These are phyloP conservation scores for Caenorhabditis drosophilae DNA, from an alignment of 2,888 invertebrate species.

Conservation along the genomic window DNA sequence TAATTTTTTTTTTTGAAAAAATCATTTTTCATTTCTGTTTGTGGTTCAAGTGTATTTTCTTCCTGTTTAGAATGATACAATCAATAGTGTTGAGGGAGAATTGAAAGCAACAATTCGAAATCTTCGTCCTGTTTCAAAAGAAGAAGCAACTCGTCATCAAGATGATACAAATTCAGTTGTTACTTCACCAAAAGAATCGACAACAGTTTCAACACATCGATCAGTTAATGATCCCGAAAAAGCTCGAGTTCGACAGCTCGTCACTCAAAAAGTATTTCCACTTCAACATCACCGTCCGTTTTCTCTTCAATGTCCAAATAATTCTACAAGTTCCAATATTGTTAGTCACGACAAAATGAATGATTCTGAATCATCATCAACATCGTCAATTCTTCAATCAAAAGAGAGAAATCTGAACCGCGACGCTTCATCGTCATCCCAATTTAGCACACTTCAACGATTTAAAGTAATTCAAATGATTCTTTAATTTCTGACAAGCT, in stretches of 20 bases:
- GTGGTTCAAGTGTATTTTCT: background rate
- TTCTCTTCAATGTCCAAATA: slow-evolving; percentile 53
- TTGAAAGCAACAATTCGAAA: slow-evolving; percentile 58
- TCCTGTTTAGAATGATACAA: slow-evolving; percentile 22
- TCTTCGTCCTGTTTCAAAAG: slow-evolving; percentile 53
- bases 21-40: background rate
- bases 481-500: too few relatives aligned
- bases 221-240: slow-evolving; percentile 33
- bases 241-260: slow-evolving; percentile 60
- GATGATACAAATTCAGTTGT: slow-evolving; percentile 11
- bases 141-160: slow-evolving; percentile 15
- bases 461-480: slow-evolving; percentile 12
- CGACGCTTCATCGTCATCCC: background rate
- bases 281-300: slow-evolving; percentile 68
- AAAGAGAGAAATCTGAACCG: background rate
- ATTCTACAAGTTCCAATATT: slow-evolving; percentile 26
- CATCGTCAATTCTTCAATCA: slow-evolving; percentile 16
- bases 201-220: too few relatives aligned
- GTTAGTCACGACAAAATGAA: slow-evolving; percentile 17
- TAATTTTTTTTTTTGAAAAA: background rate
- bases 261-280: slow-evolving; percentile 67
- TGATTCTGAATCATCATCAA: slow-evolving; percentile 28
- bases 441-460: slow-evolving; percentile 32
- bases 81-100: slow-evolving; percentile 46
- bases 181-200: too few relatives aligned